A percentile compares a stretch with the other conserved stretches of the same genome.
phyloP scores from a whole-genome alignment of 1,140 invertebrate species.

The Alviniconcha marisindica region DNA sequence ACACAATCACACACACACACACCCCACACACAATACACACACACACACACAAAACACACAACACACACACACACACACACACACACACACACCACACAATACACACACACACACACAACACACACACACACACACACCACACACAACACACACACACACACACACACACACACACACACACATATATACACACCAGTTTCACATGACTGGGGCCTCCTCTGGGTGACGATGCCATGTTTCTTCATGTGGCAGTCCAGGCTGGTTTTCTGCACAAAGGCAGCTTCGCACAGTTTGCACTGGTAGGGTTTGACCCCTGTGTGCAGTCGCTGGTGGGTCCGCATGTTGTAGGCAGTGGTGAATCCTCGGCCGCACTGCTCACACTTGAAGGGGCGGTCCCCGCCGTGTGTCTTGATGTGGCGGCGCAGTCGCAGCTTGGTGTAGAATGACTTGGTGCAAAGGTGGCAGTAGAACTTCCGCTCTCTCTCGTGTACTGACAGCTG shows the following conservation, averaged over 20 bases:
- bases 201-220: not conserved
- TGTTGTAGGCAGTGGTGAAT: not conserved
- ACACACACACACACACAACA: not conserved
- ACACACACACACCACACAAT: conserved; percentile 15
- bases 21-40: conserved; percentile 8
- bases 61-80: not conserved
- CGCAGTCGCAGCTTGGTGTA: not conserved
- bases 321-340: not conserved
- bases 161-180: conserved; percentile 7
- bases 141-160: not conserved
- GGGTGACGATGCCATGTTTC: not conserved
- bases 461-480: not conserved
- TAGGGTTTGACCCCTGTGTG: conserved; percentile 25
- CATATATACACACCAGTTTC: not conserved
- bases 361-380: conserved; percentile 20
- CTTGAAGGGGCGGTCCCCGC: not conserved
- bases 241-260: conserved; percentile 17
- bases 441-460: conserved; percentile 26
- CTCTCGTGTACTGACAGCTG: not conserved
- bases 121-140: not conserved
- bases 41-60: not conserved
- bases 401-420: not conserved
- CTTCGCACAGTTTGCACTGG: conserved; percentile 21
- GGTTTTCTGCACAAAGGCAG: not conserved
- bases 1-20: conserved; percentile 8